Base-by-base conservation (phyloP, 1,140 invertebrate species). In the Pseudomyrmex flavicornis region DNA sequence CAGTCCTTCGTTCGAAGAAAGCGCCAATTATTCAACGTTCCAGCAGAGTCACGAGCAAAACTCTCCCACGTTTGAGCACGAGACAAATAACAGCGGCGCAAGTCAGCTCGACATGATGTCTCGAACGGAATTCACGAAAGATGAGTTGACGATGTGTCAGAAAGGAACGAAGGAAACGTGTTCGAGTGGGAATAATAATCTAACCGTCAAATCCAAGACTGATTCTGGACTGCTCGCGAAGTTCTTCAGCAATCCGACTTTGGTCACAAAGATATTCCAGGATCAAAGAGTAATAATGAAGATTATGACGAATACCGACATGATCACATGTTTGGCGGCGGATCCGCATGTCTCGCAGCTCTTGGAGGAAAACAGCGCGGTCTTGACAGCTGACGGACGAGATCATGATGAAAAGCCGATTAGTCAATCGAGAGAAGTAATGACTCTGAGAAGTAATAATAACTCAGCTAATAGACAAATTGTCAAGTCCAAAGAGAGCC, bases 241-340 rank as follows among this genome's bases (percentile, higher is more conserved):
- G 35, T 80, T 94, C 26, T 26, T 93, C 5, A 91, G 76, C 13
- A 92, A 92, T 89, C 89, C 92, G 8, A 87, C 73, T 80, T 69
- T 94, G 17, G 63, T 93, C 2, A 84, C 91, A 1, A 94, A 92
- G 74, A 86, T 94, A 82, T 85, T 94, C 75, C 86, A 91, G 76
- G 91, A 94, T 84, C 84, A 89, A 68, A 90, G 89, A 54, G 9
- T 94, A 7, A 35, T 94, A n/a, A 9, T 89, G n/a, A 94, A 93
- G 50, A 89, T 94, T 26, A 87, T 94, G 22, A 88, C 90, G 5
- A 88, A 93, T 68, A 90, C 93, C 1, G 89, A 87, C 35, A 85
- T 90, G 9, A 72, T 91, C 0, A 83, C 48, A 0, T 92, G 84
- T 54, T 84, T 94, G n/a, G 74, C 89, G 2, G 62, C 85, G 3